Conservation (phyloP, 2,888 invertebrate genomes). For the Phortica okadai region DNA sequence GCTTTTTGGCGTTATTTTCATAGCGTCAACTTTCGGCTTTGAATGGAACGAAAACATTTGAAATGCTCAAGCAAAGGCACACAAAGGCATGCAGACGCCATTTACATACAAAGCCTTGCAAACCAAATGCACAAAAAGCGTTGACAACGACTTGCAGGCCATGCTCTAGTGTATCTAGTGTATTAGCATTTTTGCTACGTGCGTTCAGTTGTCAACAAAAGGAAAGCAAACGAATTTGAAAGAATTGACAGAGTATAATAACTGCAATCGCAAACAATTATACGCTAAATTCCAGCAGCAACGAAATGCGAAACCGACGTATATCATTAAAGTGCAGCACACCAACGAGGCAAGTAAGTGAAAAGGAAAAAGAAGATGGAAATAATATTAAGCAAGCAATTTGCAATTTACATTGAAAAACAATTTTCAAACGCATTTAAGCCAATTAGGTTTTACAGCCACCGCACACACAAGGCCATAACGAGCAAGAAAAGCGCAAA, state of each 20-base stretch:
- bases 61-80: background rate
- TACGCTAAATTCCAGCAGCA: slow-evolving; percentile 1
- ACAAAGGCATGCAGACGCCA: background rate
- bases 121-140: background rate
- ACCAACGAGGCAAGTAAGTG: background rate
- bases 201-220: background rate
- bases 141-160: background rate
- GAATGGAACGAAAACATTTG: background rate
- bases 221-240: slow-evolving; percentile 35
- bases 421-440: slow-evolving; percentile 45
- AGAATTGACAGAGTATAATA: slow-evolving; percentile 27
- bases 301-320: background rate
- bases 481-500: background rate
- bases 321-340: slow-evolving; percentile 19
- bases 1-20: slow-evolving; percentile 41
- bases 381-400: slow-evolving; percentile 53
- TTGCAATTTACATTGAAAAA: slow-evolving; percentile 57
- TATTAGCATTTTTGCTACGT: slow-evolving; percentile 47
- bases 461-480: slow-evolving; percentile 14
- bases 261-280: slow-evolving; percentile 26
- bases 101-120: slow-evolving; percentile 13
- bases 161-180: slow-evolving; percentile 26
- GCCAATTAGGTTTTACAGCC: slow-evolving; percentile 26
- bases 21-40: slow-evolving; percentile 15
- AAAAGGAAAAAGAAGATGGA: slow-evolving; percentile 39